phyloP scores from a whole-genome alignment of 2,113 vertebrate species.

The Saguinus midas region DNA sequence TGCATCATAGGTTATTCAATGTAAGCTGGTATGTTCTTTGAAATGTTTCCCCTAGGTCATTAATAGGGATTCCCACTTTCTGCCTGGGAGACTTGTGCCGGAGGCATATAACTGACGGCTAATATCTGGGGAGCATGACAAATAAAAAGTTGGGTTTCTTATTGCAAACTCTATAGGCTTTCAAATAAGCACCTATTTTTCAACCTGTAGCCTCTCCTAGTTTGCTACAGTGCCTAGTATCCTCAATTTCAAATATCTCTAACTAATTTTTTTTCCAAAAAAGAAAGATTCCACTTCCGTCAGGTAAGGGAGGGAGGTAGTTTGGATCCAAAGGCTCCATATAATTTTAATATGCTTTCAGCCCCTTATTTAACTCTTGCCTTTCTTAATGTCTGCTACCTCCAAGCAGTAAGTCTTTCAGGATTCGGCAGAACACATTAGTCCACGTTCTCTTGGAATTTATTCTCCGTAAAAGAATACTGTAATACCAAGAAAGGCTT shows the following conservation, averaged over 20 bases:
- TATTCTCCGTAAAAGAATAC: slow-evolving; percentile 5
- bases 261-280: slow-evolving; percentile 1
- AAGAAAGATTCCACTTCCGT: not conserved
- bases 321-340: not conserved
- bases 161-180: not conserved
- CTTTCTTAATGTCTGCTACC: not conserved
- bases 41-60: not conserved
- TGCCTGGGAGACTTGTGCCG: not conserved
- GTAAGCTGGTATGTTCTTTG: not conserved
- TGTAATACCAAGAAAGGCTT: not conserved
- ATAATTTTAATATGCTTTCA: not conserved
- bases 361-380: not conserved
- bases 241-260: not conserved
- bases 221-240: not conserved
- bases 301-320: not conserved
- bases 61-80: not conserved
- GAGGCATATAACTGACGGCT: not conserved
- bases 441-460: not conserved
- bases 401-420: not conserved
- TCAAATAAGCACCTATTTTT: not conserved
- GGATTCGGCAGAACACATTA: not conserved
- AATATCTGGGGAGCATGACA: not conserved
- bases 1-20: not conserved
- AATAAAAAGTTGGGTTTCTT: not conserved
- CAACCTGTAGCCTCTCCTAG: not conserved